Evolutionary conservation across 2,888 invertebrate genomes (phyloP).

Genomic region (Lasioglossum pauxillum): DNA sequence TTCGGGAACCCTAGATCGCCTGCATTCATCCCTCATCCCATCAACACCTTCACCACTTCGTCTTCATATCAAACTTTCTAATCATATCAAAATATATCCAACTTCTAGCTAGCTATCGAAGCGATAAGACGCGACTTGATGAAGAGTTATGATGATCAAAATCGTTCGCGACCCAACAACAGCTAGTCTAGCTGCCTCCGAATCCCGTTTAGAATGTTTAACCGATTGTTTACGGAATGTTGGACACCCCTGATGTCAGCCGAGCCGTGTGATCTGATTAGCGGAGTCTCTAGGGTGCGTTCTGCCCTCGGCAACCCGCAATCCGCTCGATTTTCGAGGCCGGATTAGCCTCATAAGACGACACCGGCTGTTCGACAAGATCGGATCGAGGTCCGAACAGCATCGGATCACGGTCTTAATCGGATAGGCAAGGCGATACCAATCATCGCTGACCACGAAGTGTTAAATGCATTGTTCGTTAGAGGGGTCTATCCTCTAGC

Average conservation of each 20-base stretch:
- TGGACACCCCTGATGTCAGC: slow-evolving; percentile 80
- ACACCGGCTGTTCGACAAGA: slow-evolving; percentile 44
- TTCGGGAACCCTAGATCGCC: slow-evolving; percentile 13
- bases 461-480: neutral
- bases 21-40: neutral
- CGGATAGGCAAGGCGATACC: slow-evolving; percentile 29
- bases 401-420: slow-evolving; percentile 51
- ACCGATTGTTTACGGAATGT: slow-evolving; percentile 71
- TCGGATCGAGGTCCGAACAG: slow-evolving; percentile 56
- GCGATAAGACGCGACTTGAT: neutral
- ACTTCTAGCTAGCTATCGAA: neutral
- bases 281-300: slow-evolving; percentile 79
- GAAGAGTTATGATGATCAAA: neutral
- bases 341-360: slow-evolving; percentile 67
- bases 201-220: slow-evolving; percentile 52
- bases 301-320: slow-evolving; percentile 79
- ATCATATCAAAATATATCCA: neutral
- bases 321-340: slow-evolving; percentile 73
- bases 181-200: too few species aligned
- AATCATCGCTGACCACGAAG: slow-evolving; percentile 22
- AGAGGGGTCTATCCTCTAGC: neutral
- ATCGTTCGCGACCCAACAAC: neutral
- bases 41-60: neutral
- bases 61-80: too few species aligned
- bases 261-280: slow-evolving; percentile 82